Percentiles rank a stretch among this genome's conserved stretches.
These are phyloP conservation scores for Neria commutata DNA, from an alignment of 2,888 invertebrate genomes.

Conservation along the genomic window DNA sequence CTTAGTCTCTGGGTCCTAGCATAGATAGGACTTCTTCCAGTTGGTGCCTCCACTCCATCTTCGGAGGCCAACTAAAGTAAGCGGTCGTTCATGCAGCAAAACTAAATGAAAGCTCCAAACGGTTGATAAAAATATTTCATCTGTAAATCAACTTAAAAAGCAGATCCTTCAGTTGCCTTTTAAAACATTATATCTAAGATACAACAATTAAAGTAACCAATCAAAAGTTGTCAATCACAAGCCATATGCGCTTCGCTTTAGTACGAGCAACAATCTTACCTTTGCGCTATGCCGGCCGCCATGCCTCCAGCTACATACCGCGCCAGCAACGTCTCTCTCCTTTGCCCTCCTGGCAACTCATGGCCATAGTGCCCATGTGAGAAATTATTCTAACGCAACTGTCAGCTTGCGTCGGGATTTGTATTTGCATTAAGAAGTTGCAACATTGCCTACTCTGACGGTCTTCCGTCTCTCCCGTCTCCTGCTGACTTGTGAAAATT, in stretches of 20 bases:
- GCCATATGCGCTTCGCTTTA: too few species aligned
- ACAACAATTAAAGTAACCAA: too few species aligned
- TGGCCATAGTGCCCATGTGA: too few species aligned
- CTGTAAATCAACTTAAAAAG: conserved; percentile 6
- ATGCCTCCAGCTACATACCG: background rate
- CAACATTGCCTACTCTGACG: background rate
- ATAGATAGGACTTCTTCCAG: too few species aligned
- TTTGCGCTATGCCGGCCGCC: background rate
- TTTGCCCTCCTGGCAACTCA: background rate
- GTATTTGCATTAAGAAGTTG: background rate
- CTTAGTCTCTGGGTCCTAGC: too few species aligned
- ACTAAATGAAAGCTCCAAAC: conserved; percentile 28
- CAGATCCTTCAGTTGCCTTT: background rate
- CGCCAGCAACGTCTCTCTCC: too few species aligned
- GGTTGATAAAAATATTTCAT: too few species aligned
- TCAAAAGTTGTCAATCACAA: conserved; percentile 56
- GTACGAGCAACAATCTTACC: too few species aligned
- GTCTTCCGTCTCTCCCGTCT: too few species aligned
- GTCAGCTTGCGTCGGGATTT: background rate
- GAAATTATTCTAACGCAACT: background rate
- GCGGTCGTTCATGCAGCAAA: too few species aligned
- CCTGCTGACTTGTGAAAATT: conserved; percentile 50
- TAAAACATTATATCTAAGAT: background rate
- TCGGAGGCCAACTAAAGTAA: conserved; percentile 9
- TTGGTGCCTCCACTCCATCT: background rate